Percentiles rank a stretch among this genome's conserved stretches.
These are phyloP conservation scores for Carterocephalus palaemon DNA, from an alignment of 2,888 invertebrate genomes.

Conservation along the genomic window DNA sequence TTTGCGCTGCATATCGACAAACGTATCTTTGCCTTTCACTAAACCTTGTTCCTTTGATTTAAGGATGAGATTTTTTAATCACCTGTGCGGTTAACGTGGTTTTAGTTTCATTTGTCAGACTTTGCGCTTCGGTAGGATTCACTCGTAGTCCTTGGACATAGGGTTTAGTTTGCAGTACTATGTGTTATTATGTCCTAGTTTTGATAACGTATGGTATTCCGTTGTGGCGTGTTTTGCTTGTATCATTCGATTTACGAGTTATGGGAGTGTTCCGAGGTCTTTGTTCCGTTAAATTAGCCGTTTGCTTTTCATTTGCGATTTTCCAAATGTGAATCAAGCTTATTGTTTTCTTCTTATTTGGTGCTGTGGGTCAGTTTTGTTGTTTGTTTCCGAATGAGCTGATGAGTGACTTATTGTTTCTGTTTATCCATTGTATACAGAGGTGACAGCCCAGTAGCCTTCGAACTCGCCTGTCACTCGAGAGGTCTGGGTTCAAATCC, in stretches of 20 bases:
- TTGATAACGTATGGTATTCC: conserved; percentile 30
- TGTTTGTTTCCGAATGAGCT: no score
- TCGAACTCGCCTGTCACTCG: no score
- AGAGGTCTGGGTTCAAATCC: no score
- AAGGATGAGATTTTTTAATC: conserved; percentile 5
- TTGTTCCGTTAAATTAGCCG: conserved; percentile 22
- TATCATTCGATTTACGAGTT: conserved; percentile 33
- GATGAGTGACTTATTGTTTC: no score
- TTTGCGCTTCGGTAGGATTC: neutral
- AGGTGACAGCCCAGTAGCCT: no score
- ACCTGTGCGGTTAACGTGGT: conserved; percentile 1
- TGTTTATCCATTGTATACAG: no score
- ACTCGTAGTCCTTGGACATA: neutral
- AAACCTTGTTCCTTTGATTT: neutral
- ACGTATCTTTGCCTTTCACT: conserved; percentile 2
- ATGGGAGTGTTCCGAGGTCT: conserved; percentile 20
- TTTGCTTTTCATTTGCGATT: conserved; percentile 21
- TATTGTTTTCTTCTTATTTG: conserved; percentile 7
- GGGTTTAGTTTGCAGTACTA: neutral
- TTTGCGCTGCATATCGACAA: conserved; percentile 19
- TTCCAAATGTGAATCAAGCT: conserved; percentile 9
- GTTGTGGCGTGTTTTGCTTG: conserved; percentile 31
- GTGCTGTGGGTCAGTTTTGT: no score
- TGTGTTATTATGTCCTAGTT: conserved; percentile 4
- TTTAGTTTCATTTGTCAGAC: neutral